Evolutionary conservation across 1,140 invertebrate species (phyloP).

Genomic region (Hermetia illucens): DNA sequence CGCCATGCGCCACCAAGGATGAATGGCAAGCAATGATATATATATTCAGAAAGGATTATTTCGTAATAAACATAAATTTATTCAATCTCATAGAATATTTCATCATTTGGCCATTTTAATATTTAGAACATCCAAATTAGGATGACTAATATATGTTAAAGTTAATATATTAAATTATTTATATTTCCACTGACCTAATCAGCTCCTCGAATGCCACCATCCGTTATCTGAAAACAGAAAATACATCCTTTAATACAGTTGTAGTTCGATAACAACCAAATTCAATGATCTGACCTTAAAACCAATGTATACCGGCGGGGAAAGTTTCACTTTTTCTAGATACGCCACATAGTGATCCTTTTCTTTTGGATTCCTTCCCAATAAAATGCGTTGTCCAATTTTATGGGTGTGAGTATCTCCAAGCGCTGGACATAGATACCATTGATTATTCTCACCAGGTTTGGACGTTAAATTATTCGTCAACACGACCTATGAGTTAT

Average conservation of each 20-base stretch:
- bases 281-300: conserved; percentile 5
- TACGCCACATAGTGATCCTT: conserved; percentile 5
- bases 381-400: conserved; percentile 16
- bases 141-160: too few species aligned
- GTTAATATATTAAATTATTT: too few species aligned
- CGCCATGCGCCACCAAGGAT: too few species aligned
- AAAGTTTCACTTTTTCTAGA: conserved; percentile 6
- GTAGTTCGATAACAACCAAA: neutral
- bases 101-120: too few species aligned
- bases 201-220: conserved; percentile 6
- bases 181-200: neutral
- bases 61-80: too few species aligned
- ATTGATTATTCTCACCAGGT: conserved; percentile 23
- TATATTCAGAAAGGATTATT: too few species aligned
- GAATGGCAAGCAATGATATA: too few species aligned
- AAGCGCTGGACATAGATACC: conserved; percentile 27
- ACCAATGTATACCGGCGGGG: conserved; percentile 3
- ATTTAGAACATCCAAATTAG: too few species aligned
- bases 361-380: conserved; percentile 5
- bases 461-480: conserved; percentile 39
- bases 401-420: conserved; percentile 35
- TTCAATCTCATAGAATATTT: too few species aligned
- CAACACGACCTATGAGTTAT: conserved; percentile 29
- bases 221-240: conserved; percentile 7
- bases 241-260: neutral